A percentile compares a stretch with the other conserved stretches of the same genome.
phyloP scores from a whole-genome alignment of 1,140 invertebrate species.

The Rhyzopertha dominica region DNA sequence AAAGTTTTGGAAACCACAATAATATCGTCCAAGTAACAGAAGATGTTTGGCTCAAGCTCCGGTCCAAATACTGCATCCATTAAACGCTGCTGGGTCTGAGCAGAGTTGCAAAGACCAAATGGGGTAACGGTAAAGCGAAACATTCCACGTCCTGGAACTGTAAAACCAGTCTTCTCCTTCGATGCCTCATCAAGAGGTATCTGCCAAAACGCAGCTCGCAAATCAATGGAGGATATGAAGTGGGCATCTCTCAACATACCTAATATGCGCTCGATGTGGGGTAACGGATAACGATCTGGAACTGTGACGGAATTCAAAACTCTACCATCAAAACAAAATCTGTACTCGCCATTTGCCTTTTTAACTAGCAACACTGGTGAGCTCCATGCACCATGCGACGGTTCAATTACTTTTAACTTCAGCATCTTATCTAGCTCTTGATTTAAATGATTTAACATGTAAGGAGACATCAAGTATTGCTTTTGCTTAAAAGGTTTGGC shows the following conservation, averaged over 20 bases:
- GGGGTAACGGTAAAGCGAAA: slow-evolving; percentile 42
- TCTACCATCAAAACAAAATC: slow-evolving; percentile 41
- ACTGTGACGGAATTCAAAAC: slow-evolving; percentile 41
- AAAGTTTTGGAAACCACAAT: slow-evolving; percentile 38
- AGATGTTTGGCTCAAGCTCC: slow-evolving; percentile 31
- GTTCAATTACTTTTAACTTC: no score
- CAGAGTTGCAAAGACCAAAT: slow-evolving; percentile 41
- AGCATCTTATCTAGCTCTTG: no score
- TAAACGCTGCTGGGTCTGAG: slow-evolving; percentile 43
- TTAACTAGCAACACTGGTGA: slow-evolving; percentile 22
- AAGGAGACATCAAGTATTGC: slow-evolving; percentile 9
- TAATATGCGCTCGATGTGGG: slow-evolving; percentile 31
- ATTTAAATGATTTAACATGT: slow-evolving; percentile 9
- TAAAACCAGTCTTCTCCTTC: slow-evolving; percentile 42
- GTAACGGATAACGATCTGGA: slow-evolving; percentile 35
- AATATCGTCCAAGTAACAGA: slow-evolving; percentile 40
- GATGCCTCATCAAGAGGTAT: slow-evolving; percentile 30
- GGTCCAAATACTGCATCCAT: slow-evolving; percentile 41
- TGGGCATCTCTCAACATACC: slow-evolving; percentile 30
- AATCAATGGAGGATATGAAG: slow-evolving; percentile 38
- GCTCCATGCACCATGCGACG: no score
- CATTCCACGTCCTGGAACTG: slow-evolving; percentile 35
- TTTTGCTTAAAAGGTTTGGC: slow-evolving; percentile 3
- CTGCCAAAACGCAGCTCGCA: slow-evolving; percentile 41
- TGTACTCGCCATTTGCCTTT: slow-evolving; percentile 20